Percentiles rank a stretch among this genome's conserved stretches.
phyloP scores from a whole-genome alignment of 2,797 vertebrate species.

The Melanotaenia trifasciata region DNA sequence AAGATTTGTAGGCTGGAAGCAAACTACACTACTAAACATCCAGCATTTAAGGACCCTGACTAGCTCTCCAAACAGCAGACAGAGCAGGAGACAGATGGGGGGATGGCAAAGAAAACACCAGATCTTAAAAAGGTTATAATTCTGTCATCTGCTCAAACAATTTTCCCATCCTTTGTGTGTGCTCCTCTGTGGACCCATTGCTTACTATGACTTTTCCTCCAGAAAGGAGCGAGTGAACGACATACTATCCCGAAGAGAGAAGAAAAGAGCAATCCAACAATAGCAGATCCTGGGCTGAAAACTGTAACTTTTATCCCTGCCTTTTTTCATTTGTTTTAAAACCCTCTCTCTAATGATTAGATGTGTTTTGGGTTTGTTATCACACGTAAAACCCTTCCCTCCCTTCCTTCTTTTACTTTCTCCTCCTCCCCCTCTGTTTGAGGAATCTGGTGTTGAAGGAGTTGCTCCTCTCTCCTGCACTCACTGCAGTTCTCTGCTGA shows the following conservation, averaged over 20 bases:
- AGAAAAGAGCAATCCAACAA: conserved; percentile 39
- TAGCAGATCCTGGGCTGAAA: conserved; percentile 35
- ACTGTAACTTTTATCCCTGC: conserved; percentile 45
- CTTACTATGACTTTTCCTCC: conserved; percentile 45
- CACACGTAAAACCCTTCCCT: conserved; percentile 34
- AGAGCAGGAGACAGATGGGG: conserved; percentile 11
- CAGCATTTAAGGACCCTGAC: conserved; percentile 18
- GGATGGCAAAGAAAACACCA: conserved; percentile 43
- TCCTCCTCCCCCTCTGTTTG: conserved; percentile 37
- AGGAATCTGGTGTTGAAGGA: conserved; percentile 70
- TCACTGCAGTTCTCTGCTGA: conserved; percentile 35
- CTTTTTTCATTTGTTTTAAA: conserved; percentile 61
- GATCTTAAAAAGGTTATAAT: conserved; percentile 51
- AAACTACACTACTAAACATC: conserved; percentile 12
- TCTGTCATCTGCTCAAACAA: conserved; percentile 67
- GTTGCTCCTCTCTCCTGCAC: conserved; percentile 57
- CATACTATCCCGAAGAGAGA: conserved; percentile 43
- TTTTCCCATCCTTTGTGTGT: conserved; percentile 24
- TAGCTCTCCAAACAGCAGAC: conserved; percentile 32
- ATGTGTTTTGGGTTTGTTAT: conserved; percentile 60
- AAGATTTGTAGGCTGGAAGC: background rate
- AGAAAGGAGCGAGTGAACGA: conserved; percentile 29
- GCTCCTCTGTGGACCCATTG: conserved; percentile 16
- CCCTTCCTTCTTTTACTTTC: conserved; percentile 28
- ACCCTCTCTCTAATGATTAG: conserved; percentile 55